Evolutionary conservation across 2,888 invertebrate species (phyloP).

Genomic region (Panopea generosa): DNA sequence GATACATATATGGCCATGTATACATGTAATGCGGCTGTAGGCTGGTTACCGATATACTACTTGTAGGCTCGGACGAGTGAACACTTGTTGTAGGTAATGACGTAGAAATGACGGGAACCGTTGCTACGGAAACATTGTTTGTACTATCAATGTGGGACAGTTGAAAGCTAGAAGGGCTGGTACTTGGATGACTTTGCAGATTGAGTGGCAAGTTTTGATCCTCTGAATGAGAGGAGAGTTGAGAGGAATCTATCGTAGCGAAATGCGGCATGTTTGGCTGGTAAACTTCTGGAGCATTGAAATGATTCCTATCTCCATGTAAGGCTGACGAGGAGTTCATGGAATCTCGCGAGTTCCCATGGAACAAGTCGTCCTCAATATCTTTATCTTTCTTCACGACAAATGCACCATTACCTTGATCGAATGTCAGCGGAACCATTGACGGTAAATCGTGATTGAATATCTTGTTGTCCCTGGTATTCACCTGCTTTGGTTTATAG

Average conservation of each 20-base stretch:
- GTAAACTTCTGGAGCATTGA: constrained; percentile 15
- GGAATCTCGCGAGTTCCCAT: constrained; percentile 12
- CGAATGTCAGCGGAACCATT: constrained; percentile 36
- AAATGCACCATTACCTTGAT: not conserved
- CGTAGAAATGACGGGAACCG: too few species aligned
- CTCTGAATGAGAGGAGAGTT: constrained; percentile 18
- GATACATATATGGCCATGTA: constrained; percentile 59
- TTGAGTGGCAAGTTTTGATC: constrained; percentile 32
- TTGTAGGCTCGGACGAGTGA: not conserved
- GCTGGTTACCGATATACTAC: constrained; percentile 14
- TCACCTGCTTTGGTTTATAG: constrained; percentile 16
- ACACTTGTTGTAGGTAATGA: not conserved
- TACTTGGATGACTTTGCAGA: constrained; percentile 14
- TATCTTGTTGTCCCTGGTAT: constrained; percentile 2
- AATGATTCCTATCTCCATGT: constrained; percentile 4
- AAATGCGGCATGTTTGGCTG: constrained; percentile 53
- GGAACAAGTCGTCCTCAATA: constrained; percentile 1
- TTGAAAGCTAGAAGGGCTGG: not conserved
- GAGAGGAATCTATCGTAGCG: constrained; percentile 40
- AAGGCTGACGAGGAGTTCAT: constrained; percentile 1
- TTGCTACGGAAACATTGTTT: not conserved
- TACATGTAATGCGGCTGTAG: constrained; percentile 52
- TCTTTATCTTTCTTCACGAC: not conserved
- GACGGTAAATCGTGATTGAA: constrained; percentile 22
- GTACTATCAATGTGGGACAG: constrained; percentile 12